phyloP scores from a whole-genome alignment of 2,113 vertebrate genomes.

The Beaufortia kweichowensis region DNA sequence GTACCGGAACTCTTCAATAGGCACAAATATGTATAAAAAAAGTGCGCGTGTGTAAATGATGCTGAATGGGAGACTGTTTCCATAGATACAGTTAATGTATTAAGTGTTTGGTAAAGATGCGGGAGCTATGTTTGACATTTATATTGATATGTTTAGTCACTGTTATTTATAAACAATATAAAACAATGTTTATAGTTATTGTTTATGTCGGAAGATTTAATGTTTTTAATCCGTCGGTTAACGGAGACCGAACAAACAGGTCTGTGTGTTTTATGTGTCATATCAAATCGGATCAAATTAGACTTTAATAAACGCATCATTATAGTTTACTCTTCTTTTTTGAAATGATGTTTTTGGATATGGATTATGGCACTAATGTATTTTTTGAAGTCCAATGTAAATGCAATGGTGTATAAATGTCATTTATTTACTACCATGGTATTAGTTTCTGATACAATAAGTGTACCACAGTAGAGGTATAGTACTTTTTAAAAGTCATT shows the following conservation, averaged over 20 bases:
- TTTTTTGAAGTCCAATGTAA: too few relatives aligned
- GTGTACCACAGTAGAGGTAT: too few relatives aligned
- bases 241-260: too few relatives aligned
- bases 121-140: not conserved
- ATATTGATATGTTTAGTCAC: not conserved
- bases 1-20: constrained; percentile 1
- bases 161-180: not conserved
- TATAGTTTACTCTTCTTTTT: too few relatives aligned
- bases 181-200: not conserved
- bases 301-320: too few relatives aligned
- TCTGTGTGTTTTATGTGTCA: not conserved
- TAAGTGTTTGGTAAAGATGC: not conserved
- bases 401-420: too few relatives aligned
- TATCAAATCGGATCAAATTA: too few relatives aligned
- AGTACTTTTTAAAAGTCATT: too few relatives aligned
- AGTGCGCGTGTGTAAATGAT: not conserved
- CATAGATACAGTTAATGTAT: constrained; percentile 23
- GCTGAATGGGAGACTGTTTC: constrained; percentile 22
- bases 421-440: too few relatives aligned
- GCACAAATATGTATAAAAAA: constrained; percentile 14
- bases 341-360: too few relatives aligned
- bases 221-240: not conserved
- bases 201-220: constrained; percentile 6
- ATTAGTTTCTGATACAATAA: too few relatives aligned
- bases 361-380: too few relatives aligned